phyloP scores from a whole-genome alignment of 2,888 invertebrate species.

The Choristoneura rosaceana region DNA sequence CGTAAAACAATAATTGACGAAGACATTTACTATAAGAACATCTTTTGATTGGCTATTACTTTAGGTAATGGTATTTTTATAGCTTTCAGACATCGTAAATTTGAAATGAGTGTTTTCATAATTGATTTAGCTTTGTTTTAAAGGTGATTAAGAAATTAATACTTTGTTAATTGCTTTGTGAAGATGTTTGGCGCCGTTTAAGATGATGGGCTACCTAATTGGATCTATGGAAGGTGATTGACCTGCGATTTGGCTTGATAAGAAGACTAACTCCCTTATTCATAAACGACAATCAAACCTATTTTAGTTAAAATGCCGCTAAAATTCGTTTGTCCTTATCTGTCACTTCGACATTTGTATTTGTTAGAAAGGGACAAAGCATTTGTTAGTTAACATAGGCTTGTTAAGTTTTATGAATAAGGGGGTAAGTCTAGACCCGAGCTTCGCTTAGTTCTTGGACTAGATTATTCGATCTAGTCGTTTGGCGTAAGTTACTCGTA shows the following conservation, averaged over 20 bases:
- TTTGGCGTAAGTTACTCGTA: no score
- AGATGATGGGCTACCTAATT: background rate
- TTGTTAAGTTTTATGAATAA: no score
- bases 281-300: no score
- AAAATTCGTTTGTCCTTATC: no score
- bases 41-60: constrained; percentile 32
- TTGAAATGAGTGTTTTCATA: constrained; percentile 31
- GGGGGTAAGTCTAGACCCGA: no score
- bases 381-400: no score
- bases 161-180: constrained; percentile 7
- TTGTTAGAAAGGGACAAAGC: no score
- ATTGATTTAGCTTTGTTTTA: constrained; percentile 34
- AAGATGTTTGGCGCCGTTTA: background rate
- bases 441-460: no score
- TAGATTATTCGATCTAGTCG: no score
- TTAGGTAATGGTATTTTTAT: constrained; percentile 39
- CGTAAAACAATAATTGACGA: constrained; percentile 36
- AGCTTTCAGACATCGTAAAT: constrained; percentile 36
- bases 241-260: background rate
- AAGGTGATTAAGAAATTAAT: constrained; percentile 22
- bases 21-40: constrained; percentile 33
- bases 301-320: no score
- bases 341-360: no score
- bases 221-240: background rate
- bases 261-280: no score